Evolutionary conservation across 1,140 invertebrate species (phyloP).

Genomic region (Drosophila kohkoa): DNA sequence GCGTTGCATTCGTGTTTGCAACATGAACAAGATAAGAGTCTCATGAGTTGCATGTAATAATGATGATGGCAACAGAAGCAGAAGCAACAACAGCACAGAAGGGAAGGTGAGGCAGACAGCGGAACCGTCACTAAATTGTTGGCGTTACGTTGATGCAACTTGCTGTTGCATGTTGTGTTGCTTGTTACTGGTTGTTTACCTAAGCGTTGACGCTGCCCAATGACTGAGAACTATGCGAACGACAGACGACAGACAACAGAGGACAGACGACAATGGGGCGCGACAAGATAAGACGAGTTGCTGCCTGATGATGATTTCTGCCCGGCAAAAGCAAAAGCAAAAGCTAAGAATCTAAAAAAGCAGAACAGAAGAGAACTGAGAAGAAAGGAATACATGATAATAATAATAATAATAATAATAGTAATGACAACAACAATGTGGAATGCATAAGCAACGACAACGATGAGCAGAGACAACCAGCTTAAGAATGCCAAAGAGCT

Average conservation of each 20-base stretch:
- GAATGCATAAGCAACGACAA: constrained; percentile 34
- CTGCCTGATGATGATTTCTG: constrained; percentile 28
- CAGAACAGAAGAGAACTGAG: constrained; percentile 23
- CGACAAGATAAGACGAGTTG: constrained; percentile 43
- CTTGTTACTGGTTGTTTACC: constrained; percentile 33
- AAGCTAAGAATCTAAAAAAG: constrained; percentile 29
- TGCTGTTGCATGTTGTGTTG: constrained; percentile 9
- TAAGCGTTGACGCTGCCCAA: constrained; percentile 40
- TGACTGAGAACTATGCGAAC: constrained; percentile 32
- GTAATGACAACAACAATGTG: constrained; percentile 45
- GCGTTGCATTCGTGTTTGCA: constrained; percentile 47
- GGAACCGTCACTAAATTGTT: constrained; percentile 44
- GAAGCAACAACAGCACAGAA: neutral
- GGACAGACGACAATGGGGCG: constrained; percentile 41
- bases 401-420: neutral
- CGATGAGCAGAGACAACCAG: constrained; percentile 5
- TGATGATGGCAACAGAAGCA: constrained; percentile 35
- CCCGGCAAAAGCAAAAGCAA: neutral
- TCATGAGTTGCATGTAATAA: neutral
- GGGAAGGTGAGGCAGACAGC: constrained; percentile 23
- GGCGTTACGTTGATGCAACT: constrained; percentile 19
- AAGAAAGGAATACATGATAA: constrained; percentile 5
- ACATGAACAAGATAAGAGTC: constrained; percentile 44
- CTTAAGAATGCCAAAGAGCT: neutral
- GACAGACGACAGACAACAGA: constrained; percentile 8